Conservation (phyloP, 2,113 vertebrate genomes). For the Varanus salvator region DNA sequence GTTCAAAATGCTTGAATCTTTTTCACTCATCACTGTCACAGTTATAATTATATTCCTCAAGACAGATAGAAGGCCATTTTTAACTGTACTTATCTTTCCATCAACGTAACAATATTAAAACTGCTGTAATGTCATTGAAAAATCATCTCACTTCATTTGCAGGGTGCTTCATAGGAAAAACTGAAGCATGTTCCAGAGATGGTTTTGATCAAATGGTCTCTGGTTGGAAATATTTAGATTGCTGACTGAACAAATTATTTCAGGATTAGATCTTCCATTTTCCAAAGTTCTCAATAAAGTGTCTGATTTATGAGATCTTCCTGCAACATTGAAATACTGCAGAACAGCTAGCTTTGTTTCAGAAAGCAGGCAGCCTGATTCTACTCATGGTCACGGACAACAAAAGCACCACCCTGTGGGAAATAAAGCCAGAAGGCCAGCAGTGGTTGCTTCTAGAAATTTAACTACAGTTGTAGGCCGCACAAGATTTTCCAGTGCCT, state of each 20-base stretch:
- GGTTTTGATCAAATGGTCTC: slow-evolving; percentile 22
- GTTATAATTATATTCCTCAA: neutral
- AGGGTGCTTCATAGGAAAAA: slow-evolving; percentile 1
- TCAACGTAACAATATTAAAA: slow-evolving; percentile 22
- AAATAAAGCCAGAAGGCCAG: neutral
- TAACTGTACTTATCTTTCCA: neutral
- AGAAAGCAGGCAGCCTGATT: neutral
- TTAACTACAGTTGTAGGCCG: neutral
- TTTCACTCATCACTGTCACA: neutral
- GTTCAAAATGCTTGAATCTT: too few species aligned
- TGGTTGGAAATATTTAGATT: neutral
- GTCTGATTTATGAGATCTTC: neutral
- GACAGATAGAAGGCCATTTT: neutral
- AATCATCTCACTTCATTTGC: neutral
- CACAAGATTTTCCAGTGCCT: neutral
- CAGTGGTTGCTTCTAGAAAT: neutral
- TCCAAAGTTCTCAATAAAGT: neutral
- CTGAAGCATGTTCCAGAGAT: neutral
- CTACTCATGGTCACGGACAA: neutral
- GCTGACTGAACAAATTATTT: neutral
- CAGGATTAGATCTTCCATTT: neutral
- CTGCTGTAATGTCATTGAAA: neutral
- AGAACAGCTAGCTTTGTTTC: neutral
- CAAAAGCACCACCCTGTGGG: neutral
- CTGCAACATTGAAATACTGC: neutral